These are phyloP conservation scores for Enteromius treurensis DNA, from an alignment of 2,797 vertebrate species.

Conservation along the genomic window DNA sequence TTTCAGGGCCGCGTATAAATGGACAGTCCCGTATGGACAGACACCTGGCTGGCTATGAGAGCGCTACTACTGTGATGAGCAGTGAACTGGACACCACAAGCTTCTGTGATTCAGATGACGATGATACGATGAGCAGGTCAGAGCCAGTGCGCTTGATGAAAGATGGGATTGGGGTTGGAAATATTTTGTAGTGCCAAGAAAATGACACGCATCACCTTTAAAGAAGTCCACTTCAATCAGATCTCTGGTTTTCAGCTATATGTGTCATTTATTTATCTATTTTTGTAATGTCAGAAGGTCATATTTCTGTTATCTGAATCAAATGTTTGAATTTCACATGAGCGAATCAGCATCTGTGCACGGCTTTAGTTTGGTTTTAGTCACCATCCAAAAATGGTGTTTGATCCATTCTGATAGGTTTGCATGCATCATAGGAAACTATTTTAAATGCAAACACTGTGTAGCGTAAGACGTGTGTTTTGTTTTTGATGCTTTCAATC, in stretches of 20 bases:
- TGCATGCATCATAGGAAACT: background rate
- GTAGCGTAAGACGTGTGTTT: background rate
- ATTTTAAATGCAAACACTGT: background rate
- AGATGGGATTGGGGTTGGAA: background rate
- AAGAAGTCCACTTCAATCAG: background rate
- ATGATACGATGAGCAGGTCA: slow-evolving; percentile 92
- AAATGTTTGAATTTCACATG: background rate
- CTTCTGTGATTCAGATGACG: slow-evolving; percentile 90
- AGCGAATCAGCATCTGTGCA: background rate
- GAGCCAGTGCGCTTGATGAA: background rate
- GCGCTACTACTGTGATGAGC: slow-evolving; percentile 90
- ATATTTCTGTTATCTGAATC: background rate
- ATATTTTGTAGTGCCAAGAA: background rate
- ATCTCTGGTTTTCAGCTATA: background rate
- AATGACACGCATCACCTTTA: background rate
- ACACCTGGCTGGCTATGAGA: slow-evolving; percentile 90
- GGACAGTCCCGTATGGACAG: slow-evolving; percentile 86
- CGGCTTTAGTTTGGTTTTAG: background rate
- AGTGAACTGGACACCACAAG: slow-evolving; percentile 92
- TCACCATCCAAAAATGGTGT: background rate
- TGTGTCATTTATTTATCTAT: background rate
- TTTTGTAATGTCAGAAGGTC: background rate
- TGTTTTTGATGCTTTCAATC: background rate
- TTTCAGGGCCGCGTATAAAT: slow-evolving; percentile 80
- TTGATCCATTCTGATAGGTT: background rate